Percentiles rank a stretch among this genome's conserved stretches.
Evolutionary conservation across 2,888 invertebrate genomes (phyloP).

Genomic region (Catonia carolina): DNA sequence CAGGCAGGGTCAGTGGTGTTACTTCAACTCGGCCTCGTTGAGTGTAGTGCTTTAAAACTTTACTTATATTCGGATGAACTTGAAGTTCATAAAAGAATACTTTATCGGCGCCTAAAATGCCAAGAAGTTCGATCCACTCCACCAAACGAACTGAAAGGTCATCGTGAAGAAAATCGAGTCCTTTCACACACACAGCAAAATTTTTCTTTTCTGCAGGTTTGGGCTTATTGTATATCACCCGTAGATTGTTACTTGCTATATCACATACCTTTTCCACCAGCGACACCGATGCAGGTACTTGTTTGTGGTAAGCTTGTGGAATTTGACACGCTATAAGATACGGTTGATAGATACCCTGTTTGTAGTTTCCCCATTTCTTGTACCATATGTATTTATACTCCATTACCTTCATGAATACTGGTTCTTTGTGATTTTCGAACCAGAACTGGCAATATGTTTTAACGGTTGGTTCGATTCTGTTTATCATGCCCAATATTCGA

Average conservation of each 20-base stretch:
- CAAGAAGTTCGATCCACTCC: conserved; percentile 89
- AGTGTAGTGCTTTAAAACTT: conserved; percentile 63
- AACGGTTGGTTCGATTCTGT: conserved; percentile 76
- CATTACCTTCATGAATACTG: conserved; percentile 70
- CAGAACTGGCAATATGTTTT: conserved; percentile 82
- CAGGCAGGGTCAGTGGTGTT: conserved; percentile 76
- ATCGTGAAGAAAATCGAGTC: conserved; percentile 85
- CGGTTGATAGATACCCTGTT: conserved; percentile 84
- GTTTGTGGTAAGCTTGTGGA: conserved; percentile 61
- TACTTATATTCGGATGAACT: conserved; percentile 87
- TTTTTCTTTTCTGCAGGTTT: conserved; percentile 65
- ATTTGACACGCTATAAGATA: conserved; percentile 84
- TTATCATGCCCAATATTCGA: conserved; percentile 80
- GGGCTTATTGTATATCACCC: conserved; percentile 73
- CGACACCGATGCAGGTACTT: conserved; percentile 75
- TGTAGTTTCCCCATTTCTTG: conserved; percentile 90
- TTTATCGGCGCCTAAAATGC: conserved; percentile 81
- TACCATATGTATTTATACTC: conserved; percentile 95
- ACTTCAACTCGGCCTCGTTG: conserved; percentile 61
- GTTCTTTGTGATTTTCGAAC: conserved; percentile 78
- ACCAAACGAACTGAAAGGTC: conserved; percentile 83
- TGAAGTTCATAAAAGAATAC: conserved; percentile 81
- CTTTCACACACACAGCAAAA: conserved; percentile 91
- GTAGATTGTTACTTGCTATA: conserved; percentile 74
- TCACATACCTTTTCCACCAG: conserved; percentile 80